These are phyloP conservation scores for Euthynnus affinis DNA, from an alignment of 2,797 vertebrate species.

Conservation along the genomic window DNA sequence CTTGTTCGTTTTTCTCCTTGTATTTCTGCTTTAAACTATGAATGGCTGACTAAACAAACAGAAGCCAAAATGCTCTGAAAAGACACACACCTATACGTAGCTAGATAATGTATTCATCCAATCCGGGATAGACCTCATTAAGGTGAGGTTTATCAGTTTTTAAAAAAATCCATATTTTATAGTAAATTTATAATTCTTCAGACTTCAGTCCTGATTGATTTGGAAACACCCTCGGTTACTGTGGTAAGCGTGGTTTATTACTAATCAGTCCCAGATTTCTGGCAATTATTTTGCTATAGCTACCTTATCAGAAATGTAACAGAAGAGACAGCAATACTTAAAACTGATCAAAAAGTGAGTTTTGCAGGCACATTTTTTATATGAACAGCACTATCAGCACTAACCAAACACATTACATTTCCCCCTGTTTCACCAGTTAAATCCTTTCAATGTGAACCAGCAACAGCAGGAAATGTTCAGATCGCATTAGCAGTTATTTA, in stretches of 20 bases:
- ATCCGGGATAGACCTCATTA: not conserved
- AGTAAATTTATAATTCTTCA: not conserved
- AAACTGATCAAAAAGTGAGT: conserved; percentile 1
- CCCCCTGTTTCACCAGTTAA: not conserved
- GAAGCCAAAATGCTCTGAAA: not conserved
- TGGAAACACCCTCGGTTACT: not conserved
- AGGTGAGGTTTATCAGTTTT: too few species aligned
- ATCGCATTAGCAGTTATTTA: conserved; percentile 12
- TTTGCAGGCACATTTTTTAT: not conserved
- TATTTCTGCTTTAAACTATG: conserved; percentile 43
- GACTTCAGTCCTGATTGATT: not conserved
- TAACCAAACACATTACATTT: not conserved
- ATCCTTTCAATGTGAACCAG: not conserved
- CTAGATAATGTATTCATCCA: conserved; percentile 3
- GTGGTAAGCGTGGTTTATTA: not conserved
- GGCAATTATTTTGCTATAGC: not conserved
- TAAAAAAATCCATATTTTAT: conserved; percentile 2
- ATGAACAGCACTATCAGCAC: not conserved
- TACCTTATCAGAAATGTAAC: not conserved
- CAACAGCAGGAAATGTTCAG: conserved; percentile 1
- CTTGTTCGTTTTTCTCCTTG: conserved; percentile 35
- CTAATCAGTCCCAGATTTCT: not conserved
- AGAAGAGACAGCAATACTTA: not conserved
- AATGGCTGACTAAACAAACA: conserved; percentile 46
- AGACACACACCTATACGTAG: not conserved